These are phyloP conservation scores for Cerceris ruficornis DNA, from an alignment of 2,888 invertebrate genomes.

Conservation along the genomic window DNA sequence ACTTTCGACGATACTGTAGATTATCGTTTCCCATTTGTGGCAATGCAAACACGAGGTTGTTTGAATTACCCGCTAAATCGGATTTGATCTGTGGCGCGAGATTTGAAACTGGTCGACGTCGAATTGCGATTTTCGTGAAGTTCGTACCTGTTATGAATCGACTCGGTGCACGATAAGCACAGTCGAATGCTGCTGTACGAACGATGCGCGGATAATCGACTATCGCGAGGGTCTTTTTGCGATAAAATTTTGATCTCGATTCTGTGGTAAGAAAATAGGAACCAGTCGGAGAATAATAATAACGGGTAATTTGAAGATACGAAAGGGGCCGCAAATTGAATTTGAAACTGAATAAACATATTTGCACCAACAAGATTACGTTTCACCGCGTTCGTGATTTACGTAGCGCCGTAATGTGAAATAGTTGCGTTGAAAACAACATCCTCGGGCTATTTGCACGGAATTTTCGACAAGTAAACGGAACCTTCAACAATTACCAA, in stretches of 20 bases:
- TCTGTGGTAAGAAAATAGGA: too few species aligned
- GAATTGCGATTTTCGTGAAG: slow-evolving; percentile 38
- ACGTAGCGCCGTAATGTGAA: not conserved
- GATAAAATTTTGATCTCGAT: not conserved
- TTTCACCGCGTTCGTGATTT: not conserved
- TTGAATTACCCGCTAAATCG: not conserved
- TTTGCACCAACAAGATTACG: not conserved
- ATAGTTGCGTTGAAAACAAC: not conserved
- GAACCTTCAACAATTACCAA: too few species aligned
- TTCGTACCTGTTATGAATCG: slow-evolving; percentile 4
- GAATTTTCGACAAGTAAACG: too few species aligned
- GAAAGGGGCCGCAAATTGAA: too few species aligned
- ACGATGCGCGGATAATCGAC: not conserved
- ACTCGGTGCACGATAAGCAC: slow-evolving; percentile 21
- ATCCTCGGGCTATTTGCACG: too few species aligned
- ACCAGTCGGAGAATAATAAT: too few species aligned
- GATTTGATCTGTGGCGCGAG: not conserved
- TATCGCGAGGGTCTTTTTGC: not conserved
- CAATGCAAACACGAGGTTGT: not conserved
- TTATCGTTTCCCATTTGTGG: not conserved
- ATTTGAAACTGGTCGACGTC: slow-evolving; percentile 13
- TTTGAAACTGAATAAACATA: not conserved
- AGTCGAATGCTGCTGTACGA: not conserved
- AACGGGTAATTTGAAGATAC: too few species aligned
- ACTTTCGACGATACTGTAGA: too few species aligned